Percentiles rank a stretch among this genome's conserved stretches.
Evolutionary conservation across 1,140 invertebrate species (phyloP).

Genomic region (Lordiphosa stackelbergi): DNA sequence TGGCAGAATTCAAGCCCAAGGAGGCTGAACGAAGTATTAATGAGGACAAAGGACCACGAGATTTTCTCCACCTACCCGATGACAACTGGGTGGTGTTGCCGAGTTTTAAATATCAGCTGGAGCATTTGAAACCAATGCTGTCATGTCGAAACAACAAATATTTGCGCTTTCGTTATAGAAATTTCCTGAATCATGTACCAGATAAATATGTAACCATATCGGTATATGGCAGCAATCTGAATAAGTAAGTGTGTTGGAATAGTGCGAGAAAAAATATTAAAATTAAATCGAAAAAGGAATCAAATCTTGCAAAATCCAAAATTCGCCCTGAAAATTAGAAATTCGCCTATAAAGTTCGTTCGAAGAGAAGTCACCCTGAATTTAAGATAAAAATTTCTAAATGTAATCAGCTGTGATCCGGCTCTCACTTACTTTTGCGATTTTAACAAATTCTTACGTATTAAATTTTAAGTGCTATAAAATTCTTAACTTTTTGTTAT

Average conservation of each 20-base stretch:
- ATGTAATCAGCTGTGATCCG: too few species aligned
- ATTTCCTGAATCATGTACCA: conserved; percentile 54
- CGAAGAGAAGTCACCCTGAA: too few species aligned
- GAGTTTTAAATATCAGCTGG: conserved; percentile 42
- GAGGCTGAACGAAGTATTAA: conserved; percentile 11
- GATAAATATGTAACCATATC: conserved; percentile 37
- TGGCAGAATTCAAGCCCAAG: conserved; percentile 36
- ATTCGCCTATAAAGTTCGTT: too few species aligned
- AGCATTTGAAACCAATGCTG: conserved; percentile 41
- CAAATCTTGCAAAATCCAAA: too few species aligned
- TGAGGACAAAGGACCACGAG: conserved; percentile 13
- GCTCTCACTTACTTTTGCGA: too few species aligned
- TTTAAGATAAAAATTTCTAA: too few species aligned
- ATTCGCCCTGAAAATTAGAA: too few species aligned
- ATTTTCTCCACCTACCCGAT: conserved; percentile 39
- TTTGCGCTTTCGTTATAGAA: conserved; percentile 36
- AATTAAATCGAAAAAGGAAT: too few species aligned
- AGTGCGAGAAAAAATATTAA: too few species aligned
- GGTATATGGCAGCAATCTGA: conserved; percentile 8
- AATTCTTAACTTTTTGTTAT: too few species aligned
- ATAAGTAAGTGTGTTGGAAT: conserved; percentile 15
- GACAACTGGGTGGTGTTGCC: conserved; percentile 49
- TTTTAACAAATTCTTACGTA: too few species aligned
- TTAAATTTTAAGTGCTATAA: too few species aligned
- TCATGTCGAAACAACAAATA: conserved; percentile 39